These are phyloP conservation scores for Malurus melanocephalus DNA, from an alignment of 2,113 vertebrate genomes.

Conservation along the genomic window DNA sequence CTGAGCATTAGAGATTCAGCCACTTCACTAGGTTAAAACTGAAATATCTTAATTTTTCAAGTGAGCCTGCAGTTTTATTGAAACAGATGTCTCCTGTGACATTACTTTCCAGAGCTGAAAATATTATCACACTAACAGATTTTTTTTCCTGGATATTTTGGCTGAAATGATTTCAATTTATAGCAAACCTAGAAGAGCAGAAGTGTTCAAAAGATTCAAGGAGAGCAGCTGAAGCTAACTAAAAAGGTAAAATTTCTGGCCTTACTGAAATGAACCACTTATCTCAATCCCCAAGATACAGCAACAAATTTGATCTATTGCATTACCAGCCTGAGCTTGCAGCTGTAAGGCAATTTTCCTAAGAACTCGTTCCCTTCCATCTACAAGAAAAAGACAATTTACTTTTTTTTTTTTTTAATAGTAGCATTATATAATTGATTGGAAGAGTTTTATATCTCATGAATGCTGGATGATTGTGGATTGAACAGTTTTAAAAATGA, in stretches of 20 bases:
- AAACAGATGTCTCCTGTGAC: not conserved
- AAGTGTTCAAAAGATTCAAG: not conserved
- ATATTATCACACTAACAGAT: fast-evolving
- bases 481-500: not conserved
- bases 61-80: not conserved
- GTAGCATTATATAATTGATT: conserved; percentile 15
- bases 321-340: not conserved
- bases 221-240: not conserved
- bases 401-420: not conserved
- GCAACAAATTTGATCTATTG: not conserved
- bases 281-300: not conserved
- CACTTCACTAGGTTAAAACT: not conserved
- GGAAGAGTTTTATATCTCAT: not conserved
- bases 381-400: not conserved
- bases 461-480: not conserved
- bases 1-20: not conserved
- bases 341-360: not conserved
- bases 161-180: not conserved
- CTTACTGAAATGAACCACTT: not conserved
- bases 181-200: not conserved
- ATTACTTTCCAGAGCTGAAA: not conserved
- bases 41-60: not conserved
- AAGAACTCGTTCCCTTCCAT: not conserved
- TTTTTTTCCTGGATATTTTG: not conserved
- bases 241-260: not conserved